phyloP scores from a whole-genome alignment of 1,140 invertebrate species.

The Orussus abietinus region DNA sequence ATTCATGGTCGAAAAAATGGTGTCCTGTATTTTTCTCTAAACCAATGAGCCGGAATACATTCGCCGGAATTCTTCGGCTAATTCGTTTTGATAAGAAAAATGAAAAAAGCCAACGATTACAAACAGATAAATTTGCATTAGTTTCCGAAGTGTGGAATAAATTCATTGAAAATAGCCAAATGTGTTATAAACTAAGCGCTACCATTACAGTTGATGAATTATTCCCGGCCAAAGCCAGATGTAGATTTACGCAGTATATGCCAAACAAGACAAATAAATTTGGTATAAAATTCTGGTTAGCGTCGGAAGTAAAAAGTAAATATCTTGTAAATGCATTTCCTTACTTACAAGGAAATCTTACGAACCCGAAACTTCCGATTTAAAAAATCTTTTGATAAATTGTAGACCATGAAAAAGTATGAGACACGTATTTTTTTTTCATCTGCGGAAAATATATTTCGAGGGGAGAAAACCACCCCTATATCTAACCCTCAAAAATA shows the following conservation, averaged over 20 bases:
- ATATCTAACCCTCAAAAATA: too few species aligned
- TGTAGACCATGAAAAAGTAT: too few species aligned
- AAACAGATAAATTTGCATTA: too few species aligned
- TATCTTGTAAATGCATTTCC: too few species aligned
- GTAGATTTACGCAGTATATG: conserved; percentile 41
- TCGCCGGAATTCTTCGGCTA: conserved; percentile 21
- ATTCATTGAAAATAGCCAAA: conserved; percentile 38
- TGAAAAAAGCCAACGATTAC: conserved; percentile 24
- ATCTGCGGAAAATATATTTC: too few species aligned
- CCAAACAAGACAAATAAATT: conserved; percentile 43
- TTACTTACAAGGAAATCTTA: too few species aligned
- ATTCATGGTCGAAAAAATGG: conserved; percentile 25
- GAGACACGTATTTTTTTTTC: too few species aligned
- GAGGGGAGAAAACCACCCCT: too few species aligned
- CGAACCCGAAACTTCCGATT: too few species aligned
- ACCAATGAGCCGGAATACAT: conserved; percentile 22
- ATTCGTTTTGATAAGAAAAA: conserved; percentile 35
- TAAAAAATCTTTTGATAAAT: too few species aligned
- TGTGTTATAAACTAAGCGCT: conserved; percentile 34
- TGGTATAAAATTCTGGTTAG: conserved; percentile 42
- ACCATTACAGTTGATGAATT: conserved; percentile 41
- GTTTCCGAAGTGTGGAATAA: conserved; percentile 37
- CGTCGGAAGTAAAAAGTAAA: too few species aligned
- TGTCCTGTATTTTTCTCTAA: conserved; percentile 16
- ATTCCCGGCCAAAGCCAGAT: conserved; percentile 39